These are phyloP conservation scores for Solenodon paradoxus DNA, from an alignment of 2,113 vertebrate species.

Conservation along the genomic window DNA sequence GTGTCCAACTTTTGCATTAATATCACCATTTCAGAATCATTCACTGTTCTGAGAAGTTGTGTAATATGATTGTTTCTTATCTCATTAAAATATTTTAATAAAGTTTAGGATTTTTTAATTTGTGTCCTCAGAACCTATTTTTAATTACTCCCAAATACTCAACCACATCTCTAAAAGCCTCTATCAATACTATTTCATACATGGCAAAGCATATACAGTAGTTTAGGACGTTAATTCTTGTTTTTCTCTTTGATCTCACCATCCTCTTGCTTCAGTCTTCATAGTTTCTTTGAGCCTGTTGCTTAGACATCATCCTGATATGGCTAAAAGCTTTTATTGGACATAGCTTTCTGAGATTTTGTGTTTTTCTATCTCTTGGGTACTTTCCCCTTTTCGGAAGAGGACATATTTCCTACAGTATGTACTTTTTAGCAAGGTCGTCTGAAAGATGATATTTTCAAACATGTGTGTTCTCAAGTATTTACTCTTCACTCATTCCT, in stretches of 20 bases:
- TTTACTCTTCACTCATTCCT: not conserved
- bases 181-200: not conserved
- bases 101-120: not conserved
- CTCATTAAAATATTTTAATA: not conserved
- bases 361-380: not conserved
- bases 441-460: not conserved
- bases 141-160: not conserved
- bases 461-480: not conserved
- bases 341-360: not conserved
- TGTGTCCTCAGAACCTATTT: not conserved
- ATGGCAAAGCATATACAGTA: not conserved
- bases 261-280: not conserved
- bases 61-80: not conserved
- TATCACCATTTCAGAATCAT: not conserved
- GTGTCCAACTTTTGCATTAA: not conserved
- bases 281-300: too few species aligned
- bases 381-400: not conserved
- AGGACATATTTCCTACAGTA: not conserved
- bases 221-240: not conserved
- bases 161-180: not conserved
- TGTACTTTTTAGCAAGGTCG: not conserved
- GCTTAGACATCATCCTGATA: not conserved
- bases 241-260: not conserved
- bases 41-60: not conserved
- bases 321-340: not conserved